A percentile compares a stretch with the other conserved stretches of the same genome.
Conservation (phyloP, 2,797 vertebrate species). For the Buphagus erythrorhynchus region DNA sequence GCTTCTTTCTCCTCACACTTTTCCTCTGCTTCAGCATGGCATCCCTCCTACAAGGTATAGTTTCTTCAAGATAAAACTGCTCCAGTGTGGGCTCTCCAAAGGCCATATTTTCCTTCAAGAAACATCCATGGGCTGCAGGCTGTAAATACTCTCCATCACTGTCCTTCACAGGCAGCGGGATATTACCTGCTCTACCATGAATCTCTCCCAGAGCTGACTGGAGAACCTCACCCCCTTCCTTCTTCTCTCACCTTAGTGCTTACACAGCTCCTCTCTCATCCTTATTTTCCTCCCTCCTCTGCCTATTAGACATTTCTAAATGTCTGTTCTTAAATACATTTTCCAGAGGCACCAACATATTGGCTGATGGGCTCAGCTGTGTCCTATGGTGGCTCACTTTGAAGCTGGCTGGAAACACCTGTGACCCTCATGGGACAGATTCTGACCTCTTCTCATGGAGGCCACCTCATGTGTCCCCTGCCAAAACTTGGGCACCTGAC, state of each 20-base stretch:
- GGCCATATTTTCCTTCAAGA: neutral
- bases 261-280: neutral
- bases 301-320: neutral
- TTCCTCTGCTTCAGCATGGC: neutral
- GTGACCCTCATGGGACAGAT: neutral
- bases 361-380: neutral
- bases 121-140: neutral
- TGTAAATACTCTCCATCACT: neutral
- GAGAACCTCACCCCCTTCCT: neutral
- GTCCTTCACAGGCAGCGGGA: neutral
- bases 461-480: neutral
- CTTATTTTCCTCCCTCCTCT: neutral
- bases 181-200: neutral
- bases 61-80: neutral
- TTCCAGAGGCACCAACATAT: neutral
- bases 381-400: neutral
- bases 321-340: neutral
- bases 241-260: neutral
- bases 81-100: neutral
- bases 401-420: neutral
- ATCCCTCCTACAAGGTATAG: neutral
- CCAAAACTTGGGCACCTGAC: neutral
- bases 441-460: neutral
- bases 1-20: neutral
- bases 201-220: accelerated